Evolutionary conservation across 1,140 invertebrate genomes (phyloP), one percentile per base, ranked within the genome.

Genomic region (Drosophila takahashii): DNA sequence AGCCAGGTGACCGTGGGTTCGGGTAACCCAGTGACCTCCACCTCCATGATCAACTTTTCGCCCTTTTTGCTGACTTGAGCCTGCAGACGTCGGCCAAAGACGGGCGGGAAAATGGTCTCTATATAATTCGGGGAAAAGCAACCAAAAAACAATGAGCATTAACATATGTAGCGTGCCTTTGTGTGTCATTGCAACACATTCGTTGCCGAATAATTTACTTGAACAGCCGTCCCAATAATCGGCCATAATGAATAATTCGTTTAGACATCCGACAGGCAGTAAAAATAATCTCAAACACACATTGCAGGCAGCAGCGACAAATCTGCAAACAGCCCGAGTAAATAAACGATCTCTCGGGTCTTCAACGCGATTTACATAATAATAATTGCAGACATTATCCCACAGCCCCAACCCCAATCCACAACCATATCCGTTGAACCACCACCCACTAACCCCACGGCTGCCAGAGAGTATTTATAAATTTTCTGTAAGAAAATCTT

Each of bases 41-140:
- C 95, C 92, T 96, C 95, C 94, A 97, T 95, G 34, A 95, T 94
- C 9, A 96, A 93, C 70, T 95, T 93, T 67, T 96, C 95, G 5
- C 95, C 95, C 66, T 94, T 94, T 71, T 95, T 95, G 0, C 95
- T 94, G 13, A 96, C 95, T 90, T 95, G 95, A 29, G 96, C 96
- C 92, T 96, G 95, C 15, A 97, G 93, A 59, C 96, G 94, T 83
- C 95, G 94, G 8, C 96, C 95, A 92, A 98, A 96, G 41, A 97
- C 96, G 9, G 97, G 96, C 16, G 96, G 96, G 81, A 96, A 96
- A 50, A 95, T 94, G 34, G 94, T 96, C 93, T 96, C 95, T 96
- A 92, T 16, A 58, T 27, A 54, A 22, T 39, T 39, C 11, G 32
- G 8, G 26, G 60, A 73, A 59, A 64, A 53, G 45, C 32, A 64